Percentiles rank a stretch among this genome's conserved stretches.
These are phyloP conservation scores for Epizoanthus scotinus DNA, from an alignment of 92 coral and sea anemone genomes.

Conservation along the genomic window DNA sequence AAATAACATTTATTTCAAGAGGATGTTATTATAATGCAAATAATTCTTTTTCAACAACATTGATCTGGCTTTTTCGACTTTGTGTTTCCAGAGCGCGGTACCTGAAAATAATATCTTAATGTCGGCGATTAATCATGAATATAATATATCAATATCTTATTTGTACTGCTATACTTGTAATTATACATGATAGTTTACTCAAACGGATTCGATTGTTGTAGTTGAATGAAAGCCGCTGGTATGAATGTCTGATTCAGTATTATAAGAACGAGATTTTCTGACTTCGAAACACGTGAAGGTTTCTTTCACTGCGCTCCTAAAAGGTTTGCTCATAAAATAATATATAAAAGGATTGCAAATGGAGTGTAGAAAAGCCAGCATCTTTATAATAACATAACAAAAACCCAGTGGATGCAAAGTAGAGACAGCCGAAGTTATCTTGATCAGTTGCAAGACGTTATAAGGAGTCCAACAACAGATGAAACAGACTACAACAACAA, in stretches of 20 bases:
- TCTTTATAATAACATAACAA: slow-evolving; percentile 47
- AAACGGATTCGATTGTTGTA: neutral
- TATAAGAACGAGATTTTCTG: neutral
- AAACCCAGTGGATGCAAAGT: slow-evolving; percentile 52
- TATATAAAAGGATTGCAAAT: slow-evolving; percentile 60
- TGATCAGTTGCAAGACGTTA: slow-evolving; percentile 54
- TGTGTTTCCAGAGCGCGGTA: no score
- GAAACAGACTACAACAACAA: slow-evolving; percentile 60
- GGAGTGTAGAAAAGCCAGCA: slow-evolving; percentile 66
- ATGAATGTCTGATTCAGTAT: neutral
- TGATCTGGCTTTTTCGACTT: no score
- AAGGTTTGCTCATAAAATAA: slow-evolving; percentile 67
- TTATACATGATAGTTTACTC: neutral
- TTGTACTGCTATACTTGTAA: no score
- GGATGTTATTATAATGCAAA: no score
- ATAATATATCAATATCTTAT: no score
- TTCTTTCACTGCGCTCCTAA: slow-evolving; percentile 65
- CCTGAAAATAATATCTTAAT: no score
- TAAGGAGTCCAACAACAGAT: slow-evolving; percentile 69
- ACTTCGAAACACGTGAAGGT: slow-evolving; percentile 21
- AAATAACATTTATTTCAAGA: no score
- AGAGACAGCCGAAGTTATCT: slow-evolving; percentile 43
- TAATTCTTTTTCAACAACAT: no score
- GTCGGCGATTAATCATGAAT: no score
- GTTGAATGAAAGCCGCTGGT: neutral